Conservation (phyloP, 64 coral and sea anemone genomes). For the Porites lutea region DNA sequence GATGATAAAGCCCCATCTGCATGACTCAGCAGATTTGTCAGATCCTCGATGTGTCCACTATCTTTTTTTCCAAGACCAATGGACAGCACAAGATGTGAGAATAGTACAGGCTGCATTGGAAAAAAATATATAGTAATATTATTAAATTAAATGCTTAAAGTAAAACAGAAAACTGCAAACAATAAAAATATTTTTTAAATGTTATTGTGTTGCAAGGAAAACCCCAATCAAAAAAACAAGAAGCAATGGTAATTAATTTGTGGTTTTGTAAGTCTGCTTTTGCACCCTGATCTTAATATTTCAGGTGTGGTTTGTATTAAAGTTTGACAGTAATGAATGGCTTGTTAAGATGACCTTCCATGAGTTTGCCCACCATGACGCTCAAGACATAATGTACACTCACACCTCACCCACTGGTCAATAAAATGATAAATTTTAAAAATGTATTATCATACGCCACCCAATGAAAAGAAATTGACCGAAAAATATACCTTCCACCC, state of each 20-base stretch:
- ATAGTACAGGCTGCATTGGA: constrained; percentile 15
- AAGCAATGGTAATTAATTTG: no score
- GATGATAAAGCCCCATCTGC: constrained; percentile 25
- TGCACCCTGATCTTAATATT: no score
- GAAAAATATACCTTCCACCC: neutral
- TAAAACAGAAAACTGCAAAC: neutral
- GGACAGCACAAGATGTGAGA: constrained; percentile 8
- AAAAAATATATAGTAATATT: neutral
- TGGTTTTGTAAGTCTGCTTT: no score
- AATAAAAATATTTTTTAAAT: no score
- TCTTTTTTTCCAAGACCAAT: constrained; percentile 5
- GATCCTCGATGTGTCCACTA: neutral
- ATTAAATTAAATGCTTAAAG: no score
- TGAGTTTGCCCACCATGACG: no score
- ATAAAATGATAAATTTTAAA: no score
- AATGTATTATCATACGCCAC: constrained; percentile 60
- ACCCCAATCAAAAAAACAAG: neutral
- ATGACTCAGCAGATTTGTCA: constrained; percentile 8
- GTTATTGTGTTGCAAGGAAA: constrained; percentile 37
- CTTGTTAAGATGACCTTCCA: no score
- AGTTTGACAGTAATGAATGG: no score
- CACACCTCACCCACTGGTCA: constrained; percentile 79
- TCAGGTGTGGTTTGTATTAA: no score
- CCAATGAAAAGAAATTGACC: constrained; percentile 41
- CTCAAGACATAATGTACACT: constrained; percentile 47